Percentiles rank a stretch among this genome's conserved stretches.
These are phyloP conservation scores for Dynastes hyllus DNA, from an alignment of 2,888 invertebrate species.

Conservation along the genomic window DNA sequence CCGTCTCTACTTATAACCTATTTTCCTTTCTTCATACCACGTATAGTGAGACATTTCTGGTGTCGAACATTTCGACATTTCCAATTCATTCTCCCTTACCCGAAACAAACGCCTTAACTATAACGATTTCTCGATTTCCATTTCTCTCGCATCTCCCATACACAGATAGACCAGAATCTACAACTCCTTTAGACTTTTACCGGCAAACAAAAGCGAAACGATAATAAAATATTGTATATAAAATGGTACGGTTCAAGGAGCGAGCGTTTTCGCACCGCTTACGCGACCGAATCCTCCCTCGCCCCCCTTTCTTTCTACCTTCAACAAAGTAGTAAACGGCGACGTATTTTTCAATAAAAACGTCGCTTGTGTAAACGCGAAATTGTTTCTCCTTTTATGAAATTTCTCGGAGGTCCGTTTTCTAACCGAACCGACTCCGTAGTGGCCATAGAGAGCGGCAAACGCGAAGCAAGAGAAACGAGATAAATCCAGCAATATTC, in stretches of 20 bases:
- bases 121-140: background rate
- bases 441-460: background rate
- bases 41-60: no score
- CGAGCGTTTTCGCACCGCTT: no score
- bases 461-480: background rate
- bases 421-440: no score
- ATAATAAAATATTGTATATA: background rate
- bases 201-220: background rate
- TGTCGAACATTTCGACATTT: no score
- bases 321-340: background rate
- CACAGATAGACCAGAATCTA: background rate
- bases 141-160: background rate
- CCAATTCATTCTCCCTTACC: no score
- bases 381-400: background rate
- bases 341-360: conserved; percentile 12
- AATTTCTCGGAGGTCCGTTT: conserved; percentile 8
- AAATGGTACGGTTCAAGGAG: background rate
- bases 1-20: no score
- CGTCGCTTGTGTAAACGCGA: background rate
- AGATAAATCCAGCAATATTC: no score
- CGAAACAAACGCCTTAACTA: background rate
- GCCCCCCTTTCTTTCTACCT: background rate
- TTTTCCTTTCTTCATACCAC: no score
- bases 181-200: background rate
- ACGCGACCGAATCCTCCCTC: background rate